A percentile compares a stretch with the other conserved stretches of the same genome.
These are phyloP conservation scores for Arctopsyche grandis DNA, from an alignment of 1,140 invertebrate species.

Conservation along the genomic window DNA sequence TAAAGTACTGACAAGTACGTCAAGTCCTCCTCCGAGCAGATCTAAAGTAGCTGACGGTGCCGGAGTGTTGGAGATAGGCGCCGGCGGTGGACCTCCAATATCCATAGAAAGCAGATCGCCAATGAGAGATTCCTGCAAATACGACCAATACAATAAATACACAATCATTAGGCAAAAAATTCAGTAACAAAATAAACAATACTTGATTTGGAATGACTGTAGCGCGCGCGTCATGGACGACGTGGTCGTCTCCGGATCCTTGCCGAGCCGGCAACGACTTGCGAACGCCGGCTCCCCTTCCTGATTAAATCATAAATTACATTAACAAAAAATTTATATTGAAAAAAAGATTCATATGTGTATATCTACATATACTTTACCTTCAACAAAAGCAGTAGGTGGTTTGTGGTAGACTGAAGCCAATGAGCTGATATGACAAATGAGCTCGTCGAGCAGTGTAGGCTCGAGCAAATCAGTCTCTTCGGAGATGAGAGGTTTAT, in stretches of 20 bases:
- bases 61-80: constrained; percentile 65
- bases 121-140: constrained; percentile 92
- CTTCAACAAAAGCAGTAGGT: constrained; percentile 98
- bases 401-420: constrained; percentile 99
- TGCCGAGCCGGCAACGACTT: constrained; percentile 74
- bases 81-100: constrained; percentile 73
- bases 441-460: constrained; percentile 96
- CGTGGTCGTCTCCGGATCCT: constrained; percentile 58
- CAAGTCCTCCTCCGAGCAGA: constrained; percentile 83
- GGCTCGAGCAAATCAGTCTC: constrained; percentile 99
- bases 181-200: constrained; percentile 7
- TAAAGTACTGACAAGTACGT: constrained; percentile 72
- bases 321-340: not conserved
- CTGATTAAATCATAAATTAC: constrained; percentile 50
- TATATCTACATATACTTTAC: too few relatives aligned
- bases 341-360: too few relatives aligned
- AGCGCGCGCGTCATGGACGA: constrained; percentile 60
- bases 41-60: constrained; percentile 72
- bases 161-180: constrained; percentile 7
- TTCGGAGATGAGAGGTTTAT: constrained; percentile 99
- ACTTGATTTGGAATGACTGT: constrained; percentile 80
- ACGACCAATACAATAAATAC: constrained; percentile 61
- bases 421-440: constrained; percentile 98
- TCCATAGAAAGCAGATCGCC: constrained; percentile 98
- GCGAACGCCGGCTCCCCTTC: constrained; percentile 73